Percentiles rank a stretch among this genome's conserved stretches.
Evolutionary conservation across 2,797 vertebrate species (phyloP).

Genomic region (Lagodon rhomboides): DNA sequence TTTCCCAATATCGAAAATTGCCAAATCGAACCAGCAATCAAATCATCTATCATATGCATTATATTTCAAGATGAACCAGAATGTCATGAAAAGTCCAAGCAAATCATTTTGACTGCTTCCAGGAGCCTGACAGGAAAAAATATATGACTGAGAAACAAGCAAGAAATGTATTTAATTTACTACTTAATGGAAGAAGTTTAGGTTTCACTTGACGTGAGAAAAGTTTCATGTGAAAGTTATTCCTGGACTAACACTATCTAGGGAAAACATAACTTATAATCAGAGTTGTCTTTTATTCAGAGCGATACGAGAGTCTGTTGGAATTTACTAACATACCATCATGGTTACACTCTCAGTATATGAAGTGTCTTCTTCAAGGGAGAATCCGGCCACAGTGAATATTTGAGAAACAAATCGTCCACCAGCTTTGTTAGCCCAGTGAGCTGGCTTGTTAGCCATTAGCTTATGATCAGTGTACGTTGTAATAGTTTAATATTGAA

Average conservation of each 20-base stretch:
- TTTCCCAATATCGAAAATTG: background rate
- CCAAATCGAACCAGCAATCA: no score
- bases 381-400: background rate
- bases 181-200: background rate
- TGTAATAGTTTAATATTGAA: slow-evolving; percentile 28
- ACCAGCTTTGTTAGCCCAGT: background rate
- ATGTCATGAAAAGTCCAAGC: background rate
- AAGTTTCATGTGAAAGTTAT: background rate
- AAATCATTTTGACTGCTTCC: background rate
- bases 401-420: background rate
- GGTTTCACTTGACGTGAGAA: background rate
- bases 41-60: no score
- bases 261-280: background rate
- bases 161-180: background rate
- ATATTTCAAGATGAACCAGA: background rate
- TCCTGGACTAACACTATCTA: no score
- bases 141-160: background rate
- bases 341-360: background rate
- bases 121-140: background rate
- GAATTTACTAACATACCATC: background rate
- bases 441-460: slow-evolving; percentile 7
- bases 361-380: background rate
- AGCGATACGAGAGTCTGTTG: background rate
- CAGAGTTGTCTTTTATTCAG: background rate
- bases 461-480: background rate